Conservation (phyloP, 2,797 vertebrate species). For the Sebastes steindachneri region DNA sequence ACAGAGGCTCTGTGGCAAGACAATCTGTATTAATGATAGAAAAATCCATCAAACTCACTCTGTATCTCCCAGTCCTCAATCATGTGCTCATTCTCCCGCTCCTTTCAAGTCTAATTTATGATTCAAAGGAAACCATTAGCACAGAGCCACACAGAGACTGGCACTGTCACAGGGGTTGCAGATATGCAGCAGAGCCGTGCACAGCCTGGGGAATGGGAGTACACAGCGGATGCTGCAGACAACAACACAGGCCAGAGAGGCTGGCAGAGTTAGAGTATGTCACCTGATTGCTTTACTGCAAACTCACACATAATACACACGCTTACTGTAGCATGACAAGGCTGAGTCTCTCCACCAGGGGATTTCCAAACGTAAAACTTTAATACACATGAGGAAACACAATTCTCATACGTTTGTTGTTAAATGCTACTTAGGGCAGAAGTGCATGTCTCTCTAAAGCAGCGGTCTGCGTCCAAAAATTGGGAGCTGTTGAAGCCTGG, state of each 20-base stretch:
- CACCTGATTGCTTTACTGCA: slow-evolving; percentile 28
- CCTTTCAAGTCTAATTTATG: slow-evolving; percentile 70
- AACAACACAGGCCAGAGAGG: slow-evolving; percentile 12
- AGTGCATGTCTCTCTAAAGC: not conserved
- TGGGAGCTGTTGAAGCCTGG: not conserved
- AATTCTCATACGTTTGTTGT: not conserved
- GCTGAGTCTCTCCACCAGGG: not conserved
- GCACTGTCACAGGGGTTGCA: slow-evolving; percentile 30
- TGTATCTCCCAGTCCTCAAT: slow-evolving; percentile 47
- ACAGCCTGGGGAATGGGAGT: slow-evolving; percentile 10
- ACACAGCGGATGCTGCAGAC: slow-evolving; percentile 33
- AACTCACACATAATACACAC: slow-evolving; percentile 8
- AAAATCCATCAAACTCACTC: slow-evolving; percentile 61
- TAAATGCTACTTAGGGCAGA: not conserved
- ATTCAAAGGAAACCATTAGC: slow-evolving; percentile 62
- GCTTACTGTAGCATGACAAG: not conserved
- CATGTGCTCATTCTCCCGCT: slow-evolving; percentile 46
- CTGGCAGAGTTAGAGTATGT: slow-evolving; percentile 21
- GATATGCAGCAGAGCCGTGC: slow-evolving; percentile 30
- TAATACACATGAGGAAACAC: not conserved
- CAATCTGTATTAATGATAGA: slow-evolving; percentile 67
- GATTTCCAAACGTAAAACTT: not conserved
- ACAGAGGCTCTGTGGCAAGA: slow-evolving; percentile 49
- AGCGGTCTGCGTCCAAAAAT: not conserved
- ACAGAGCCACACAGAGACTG: slow-evolving; percentile 37